These are phyloP conservation scores for Torymus auratus DNA, from an alignment of 2,888 invertebrate species.

Conservation along the genomic window DNA sequence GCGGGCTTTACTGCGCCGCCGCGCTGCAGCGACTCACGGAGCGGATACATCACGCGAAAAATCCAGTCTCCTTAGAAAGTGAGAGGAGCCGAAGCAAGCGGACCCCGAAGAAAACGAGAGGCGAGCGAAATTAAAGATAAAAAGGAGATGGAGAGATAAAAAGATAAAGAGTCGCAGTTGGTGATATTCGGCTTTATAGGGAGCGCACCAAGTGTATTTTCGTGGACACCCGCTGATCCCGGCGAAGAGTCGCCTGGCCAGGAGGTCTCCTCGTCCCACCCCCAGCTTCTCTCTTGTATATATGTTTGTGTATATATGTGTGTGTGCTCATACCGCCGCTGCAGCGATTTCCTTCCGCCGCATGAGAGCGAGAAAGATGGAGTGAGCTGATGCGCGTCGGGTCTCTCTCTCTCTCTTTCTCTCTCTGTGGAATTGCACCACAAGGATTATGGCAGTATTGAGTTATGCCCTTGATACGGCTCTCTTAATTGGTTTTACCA, in stretches of 20 bases:
- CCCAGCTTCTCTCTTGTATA: background rate
- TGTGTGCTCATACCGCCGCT: background rate
- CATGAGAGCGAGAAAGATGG: constrained; percentile 2
- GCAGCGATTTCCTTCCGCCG: background rate
- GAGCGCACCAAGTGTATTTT: constrained; percentile 64
- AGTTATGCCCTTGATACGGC: constrained; percentile 53
- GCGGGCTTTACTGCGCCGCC: constrained; percentile 67
- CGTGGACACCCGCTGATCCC: constrained; percentile 69
- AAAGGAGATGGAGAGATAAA: constrained; percentile 37
- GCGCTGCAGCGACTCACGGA: constrained; percentile 16
- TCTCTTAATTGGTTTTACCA: constrained; percentile 51
- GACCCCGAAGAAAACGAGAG: background rate
- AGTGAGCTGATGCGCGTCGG: background rate
- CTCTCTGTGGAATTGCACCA: constrained; percentile 14
- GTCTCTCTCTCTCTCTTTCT: background rate
- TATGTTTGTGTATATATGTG: too few relatives aligned
- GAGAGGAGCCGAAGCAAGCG: constrained; percentile 1
- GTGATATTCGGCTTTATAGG: constrained; percentile 61
- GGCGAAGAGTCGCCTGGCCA: constrained; percentile 17
- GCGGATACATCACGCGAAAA: constrained; percentile 33
- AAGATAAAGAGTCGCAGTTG: constrained; percentile 20
- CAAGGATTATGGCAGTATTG: constrained; percentile 35
- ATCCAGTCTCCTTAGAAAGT: constrained; percentile 6
- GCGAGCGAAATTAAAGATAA: background rate
- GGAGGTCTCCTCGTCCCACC: constrained; percentile 28